phyloP scores from a whole-genome alignment of 2,888 invertebrate species.

The Drosophila fungiperda region DNA sequence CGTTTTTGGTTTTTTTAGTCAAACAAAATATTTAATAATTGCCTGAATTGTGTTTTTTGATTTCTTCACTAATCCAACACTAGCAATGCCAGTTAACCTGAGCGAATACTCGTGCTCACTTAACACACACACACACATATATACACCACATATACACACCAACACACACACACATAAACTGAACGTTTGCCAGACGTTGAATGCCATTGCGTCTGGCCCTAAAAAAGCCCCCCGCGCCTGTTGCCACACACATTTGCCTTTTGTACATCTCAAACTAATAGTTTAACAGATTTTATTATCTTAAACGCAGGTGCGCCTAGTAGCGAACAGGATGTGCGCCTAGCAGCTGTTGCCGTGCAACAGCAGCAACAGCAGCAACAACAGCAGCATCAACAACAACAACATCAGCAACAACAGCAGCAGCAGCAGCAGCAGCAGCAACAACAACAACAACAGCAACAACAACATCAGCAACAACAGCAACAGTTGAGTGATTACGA shows the following conservation, averaged over 20 bases:
- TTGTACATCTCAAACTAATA: constrained; percentile 79
- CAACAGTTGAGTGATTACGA: constrained; percentile 87
- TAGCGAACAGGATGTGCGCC: constrained; percentile 88
- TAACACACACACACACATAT: constrained; percentile 34
- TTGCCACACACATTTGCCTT: constrained; percentile 65
- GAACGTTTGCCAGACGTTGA: constrained; percentile 57
- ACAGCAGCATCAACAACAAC: constrained; percentile 80
- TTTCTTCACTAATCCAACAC: constrained; percentile 36
- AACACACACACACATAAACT: constrained; percentile 29
- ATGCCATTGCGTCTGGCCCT: constrained; percentile 56
- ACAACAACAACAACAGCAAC: constrained; percentile 80
- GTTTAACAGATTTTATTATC: constrained; percentile 85
- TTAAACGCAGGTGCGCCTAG: constrained; percentile 91
- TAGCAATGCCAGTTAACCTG: constrained; percentile 16
- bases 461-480: constrained; percentile 79
- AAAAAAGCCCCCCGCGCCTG: constrained; percentile 42
- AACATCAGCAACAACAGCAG: constrained; percentile 74
- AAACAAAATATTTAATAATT: constrained; percentile 8
- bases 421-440: constrained; percentile 81
- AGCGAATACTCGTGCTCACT: constrained; percentile 20
- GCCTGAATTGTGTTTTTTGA: constrained; percentile 40
- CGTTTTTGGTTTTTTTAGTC: background rate
- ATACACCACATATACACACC: constrained; percentile 4
- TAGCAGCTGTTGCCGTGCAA: constrained; percentile 80
- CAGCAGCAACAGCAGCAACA: constrained; percentile 79